Evolutionary conservation across 1,140 invertebrate species (phyloP).

Genomic region (Apolygus lucorum): DNA sequence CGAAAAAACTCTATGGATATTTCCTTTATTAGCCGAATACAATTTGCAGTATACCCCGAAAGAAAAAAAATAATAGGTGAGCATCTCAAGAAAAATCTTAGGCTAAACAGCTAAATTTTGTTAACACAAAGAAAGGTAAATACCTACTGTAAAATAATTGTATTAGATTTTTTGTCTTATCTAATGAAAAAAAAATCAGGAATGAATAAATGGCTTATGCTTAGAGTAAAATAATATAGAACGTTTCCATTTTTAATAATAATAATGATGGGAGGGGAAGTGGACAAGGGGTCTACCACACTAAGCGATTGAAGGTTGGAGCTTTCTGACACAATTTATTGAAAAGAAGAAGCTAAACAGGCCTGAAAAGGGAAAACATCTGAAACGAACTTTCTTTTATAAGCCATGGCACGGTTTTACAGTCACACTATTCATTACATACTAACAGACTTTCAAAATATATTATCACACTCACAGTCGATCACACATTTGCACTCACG

Average conservation of each 20-base stretch:
- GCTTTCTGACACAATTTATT: neutral
- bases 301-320: neutral
- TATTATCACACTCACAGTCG: constrained; percentile 14
- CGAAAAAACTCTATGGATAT: constrained; percentile 1
- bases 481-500: constrained; percentile 24
- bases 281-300: neutral
- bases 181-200: neutral
- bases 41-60: constrained; percentile 9
- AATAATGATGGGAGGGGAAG: neutral
- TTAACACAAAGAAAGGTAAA: neutral
- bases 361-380: constrained; percentile 10
- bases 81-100: neutral
- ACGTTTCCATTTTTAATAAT: too few species aligned
- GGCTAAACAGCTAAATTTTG: neutral
- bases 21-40: constrained; percentile 19
- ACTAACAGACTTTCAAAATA: constrained; percentile 10
- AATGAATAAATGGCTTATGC: constrained; percentile 16
- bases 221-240: neutral
- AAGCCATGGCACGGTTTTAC: constrained; percentile 21
- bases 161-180: too few species aligned
- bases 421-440: constrained; percentile 6
- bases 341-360: constrained; percentile 9
- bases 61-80: constrained; percentile 8
- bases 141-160: too few species aligned
- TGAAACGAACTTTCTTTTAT: neutral